phyloP scores from a whole-genome alignment of 2,888 invertebrate species.

The Colostygia pectinataria region DNA sequence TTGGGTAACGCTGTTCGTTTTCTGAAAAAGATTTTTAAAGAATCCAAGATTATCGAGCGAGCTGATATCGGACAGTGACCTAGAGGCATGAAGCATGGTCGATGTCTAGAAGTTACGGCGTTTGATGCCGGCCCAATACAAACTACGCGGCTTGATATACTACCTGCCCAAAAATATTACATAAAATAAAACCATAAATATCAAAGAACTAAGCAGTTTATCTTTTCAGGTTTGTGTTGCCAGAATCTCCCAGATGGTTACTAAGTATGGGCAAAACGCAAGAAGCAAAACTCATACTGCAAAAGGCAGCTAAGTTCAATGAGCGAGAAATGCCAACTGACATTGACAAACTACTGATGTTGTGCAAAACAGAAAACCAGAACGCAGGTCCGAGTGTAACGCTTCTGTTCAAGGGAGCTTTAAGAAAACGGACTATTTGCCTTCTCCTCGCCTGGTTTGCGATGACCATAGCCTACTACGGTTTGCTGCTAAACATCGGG shows the following conservation, averaged over 20 bases:
- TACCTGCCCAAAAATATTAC: too few species aligned
- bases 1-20: too few species aligned
- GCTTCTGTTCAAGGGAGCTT: constrained; percentile 86
- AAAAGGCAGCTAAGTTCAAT: constrained; percentile 86
- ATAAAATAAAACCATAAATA: too few species aligned
- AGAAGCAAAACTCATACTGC: constrained; percentile 86
- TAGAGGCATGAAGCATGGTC: too few species aligned
- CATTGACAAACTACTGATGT: constrained; percentile 86
- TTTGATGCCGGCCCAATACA: too few species aligned
- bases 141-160: too few species aligned
- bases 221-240: constrained; percentile 86
- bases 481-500: constrained; percentile 87
- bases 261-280: constrained; percentile 87
- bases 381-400: constrained; percentile 81
- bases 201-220: not conserved
- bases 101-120: too few species aligned
- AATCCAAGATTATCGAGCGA: too few species aligned
- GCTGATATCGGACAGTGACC: too few species aligned
- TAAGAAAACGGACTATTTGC: constrained; percentile 87
- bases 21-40: too few species aligned
- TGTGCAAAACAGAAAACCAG: constrained; percentile 67
- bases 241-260: constrained; percentile 92
- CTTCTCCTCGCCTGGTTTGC: constrained; percentile 90
- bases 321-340: constrained; percentile 85
- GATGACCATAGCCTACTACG: constrained; percentile 90